Evolutionary conservation across 1,140 invertebrate species (phyloP).

Genomic region (Whitmania pigra): DNA sequence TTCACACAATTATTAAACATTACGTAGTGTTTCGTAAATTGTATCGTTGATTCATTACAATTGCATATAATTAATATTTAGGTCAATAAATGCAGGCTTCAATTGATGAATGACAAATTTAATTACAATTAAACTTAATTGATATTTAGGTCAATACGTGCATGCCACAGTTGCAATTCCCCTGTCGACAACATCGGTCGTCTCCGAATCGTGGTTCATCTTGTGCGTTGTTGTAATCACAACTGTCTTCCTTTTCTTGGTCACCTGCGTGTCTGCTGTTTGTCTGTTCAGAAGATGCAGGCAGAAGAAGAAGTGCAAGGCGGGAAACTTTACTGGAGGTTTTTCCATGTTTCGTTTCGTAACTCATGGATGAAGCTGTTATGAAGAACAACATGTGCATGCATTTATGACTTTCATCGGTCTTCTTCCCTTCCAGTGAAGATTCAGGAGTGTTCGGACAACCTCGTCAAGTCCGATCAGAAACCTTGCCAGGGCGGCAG

Average conservation of each 20-base stretch:
- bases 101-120: no score
- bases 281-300: constrained; percentile 1
- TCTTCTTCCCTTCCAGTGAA: neutral
- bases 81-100: no score
- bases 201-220: constrained; percentile 1
- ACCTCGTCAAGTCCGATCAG: neutral
- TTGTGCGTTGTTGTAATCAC: neutral
- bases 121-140: no score
- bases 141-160: no score
- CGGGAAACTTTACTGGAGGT: neutral
- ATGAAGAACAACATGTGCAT: neutral
- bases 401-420: neutral
- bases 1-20: no score
- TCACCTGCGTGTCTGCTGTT: neutral
- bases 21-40: no score
- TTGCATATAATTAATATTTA: no score
- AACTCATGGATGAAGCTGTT: neutral
- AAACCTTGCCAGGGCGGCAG: neutral
- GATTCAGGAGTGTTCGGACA: neutral
- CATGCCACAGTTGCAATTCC: no score
- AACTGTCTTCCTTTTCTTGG: neutral
- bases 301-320: neutral
- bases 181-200: neutral
- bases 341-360: no score
- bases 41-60: no score